Evolutionary conservation across 2,113 vertebrate species (phyloP).

Genomic region (Pygoscelis antarcticus): DNA sequence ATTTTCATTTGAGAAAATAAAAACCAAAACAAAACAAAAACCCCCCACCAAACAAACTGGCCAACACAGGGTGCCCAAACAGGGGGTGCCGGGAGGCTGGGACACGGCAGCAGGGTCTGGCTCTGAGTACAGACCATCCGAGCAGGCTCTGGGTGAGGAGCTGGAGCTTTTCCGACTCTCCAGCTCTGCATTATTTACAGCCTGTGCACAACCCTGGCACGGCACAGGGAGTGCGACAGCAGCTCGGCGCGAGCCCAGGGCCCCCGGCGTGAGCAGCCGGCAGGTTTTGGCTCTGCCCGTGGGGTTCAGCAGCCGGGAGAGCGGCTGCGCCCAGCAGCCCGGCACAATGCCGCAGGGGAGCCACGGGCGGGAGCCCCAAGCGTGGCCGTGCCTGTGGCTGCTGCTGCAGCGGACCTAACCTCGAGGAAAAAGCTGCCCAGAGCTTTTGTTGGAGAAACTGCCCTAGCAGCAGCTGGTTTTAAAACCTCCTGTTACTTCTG

Average conservation of each 20-base stretch:
- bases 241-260: neutral
- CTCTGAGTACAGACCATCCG: rapidly evolving
- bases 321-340: neutral
- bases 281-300: neutral
- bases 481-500: neutral
- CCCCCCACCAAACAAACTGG: neutral
- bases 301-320: neutral
- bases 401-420: rapidly evolving
- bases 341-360: rapidly evolving
- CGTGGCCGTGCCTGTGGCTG: neutral
- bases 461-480: neutral
- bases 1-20: neutral
- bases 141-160: neutral
- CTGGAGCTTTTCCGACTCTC: neutral
- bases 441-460: neutral
- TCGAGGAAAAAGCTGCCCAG: neutral
- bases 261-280: neutral
- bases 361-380: neutral
- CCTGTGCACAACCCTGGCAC: neutral
- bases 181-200: neutral
- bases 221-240: rapidly evolving
- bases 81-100: neutral
- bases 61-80: neutral
- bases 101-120: neutral
- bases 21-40: no score